Evolutionary conservation across 2,888 invertebrate species (phyloP).

Genomic region (Oligia strigilis): DNA sequence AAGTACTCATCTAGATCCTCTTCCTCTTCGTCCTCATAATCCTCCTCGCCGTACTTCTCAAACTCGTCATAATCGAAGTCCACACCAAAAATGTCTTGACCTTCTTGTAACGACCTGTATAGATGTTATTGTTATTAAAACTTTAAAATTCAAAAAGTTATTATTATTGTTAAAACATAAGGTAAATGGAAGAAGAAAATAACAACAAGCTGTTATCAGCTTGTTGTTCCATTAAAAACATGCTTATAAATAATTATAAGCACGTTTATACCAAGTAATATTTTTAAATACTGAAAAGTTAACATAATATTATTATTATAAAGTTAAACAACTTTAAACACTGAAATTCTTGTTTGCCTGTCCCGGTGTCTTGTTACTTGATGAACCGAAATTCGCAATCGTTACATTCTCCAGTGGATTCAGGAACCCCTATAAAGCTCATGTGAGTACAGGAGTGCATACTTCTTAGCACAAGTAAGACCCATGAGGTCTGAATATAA

Average conservation of each 20-base stretch:
- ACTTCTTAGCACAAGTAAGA: not conserved
- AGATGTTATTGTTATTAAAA: not conserved
- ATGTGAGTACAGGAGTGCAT: not conserved
- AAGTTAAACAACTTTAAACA: not conserved
- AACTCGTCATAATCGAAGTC: constrained; percentile 99
- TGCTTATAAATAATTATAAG: not conserved
- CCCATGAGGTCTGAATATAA: not conserved
- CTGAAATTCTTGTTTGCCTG: not conserved
- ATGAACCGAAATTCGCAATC: not conserved
- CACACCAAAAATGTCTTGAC: constrained; percentile 99
- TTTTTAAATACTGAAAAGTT: not conserved
- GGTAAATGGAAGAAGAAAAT: not conserved
- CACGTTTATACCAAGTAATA: not conserved
- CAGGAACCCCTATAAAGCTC: not conserved
- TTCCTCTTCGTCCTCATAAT: constrained; percentile 96
- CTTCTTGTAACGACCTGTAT: constrained; percentile 96
- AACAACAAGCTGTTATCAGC: constrained; percentile 1
- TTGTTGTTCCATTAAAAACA: too few species aligned
- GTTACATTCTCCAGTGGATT: not conserved
- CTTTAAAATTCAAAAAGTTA: not conserved
- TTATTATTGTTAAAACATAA: constrained; percentile 2
- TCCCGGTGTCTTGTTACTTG: not conserved
- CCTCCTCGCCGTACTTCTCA: constrained; percentile 96
- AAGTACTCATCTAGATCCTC: constrained; percentile 94
- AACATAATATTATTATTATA: too few species aligned